A percentile compares a stretch with the other conserved stretches of the same genome.
Conservation (phyloP, 2,888 invertebrate genomes). For the Tetropium fuscum region DNA sequence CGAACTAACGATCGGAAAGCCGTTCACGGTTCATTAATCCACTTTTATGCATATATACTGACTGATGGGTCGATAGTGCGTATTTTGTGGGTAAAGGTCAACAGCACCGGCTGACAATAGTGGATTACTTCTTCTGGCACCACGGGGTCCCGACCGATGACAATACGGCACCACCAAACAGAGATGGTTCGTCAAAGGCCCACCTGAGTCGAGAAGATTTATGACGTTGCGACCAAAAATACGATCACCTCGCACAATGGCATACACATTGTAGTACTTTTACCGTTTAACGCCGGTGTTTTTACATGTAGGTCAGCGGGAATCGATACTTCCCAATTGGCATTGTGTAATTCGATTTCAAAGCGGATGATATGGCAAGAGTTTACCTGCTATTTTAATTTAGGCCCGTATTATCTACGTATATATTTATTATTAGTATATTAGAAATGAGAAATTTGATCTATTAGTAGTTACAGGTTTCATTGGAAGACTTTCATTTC, state of each 20-base stretch:
- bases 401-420: too few species aligned
- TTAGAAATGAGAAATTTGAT: too few species aligned
- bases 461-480: too few species aligned
- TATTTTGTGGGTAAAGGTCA: constrained; percentile 16
- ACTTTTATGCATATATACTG: background rate
- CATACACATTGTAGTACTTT: background rate
- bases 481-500: too few species aligned
- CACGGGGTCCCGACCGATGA: constrained; percentile 44
- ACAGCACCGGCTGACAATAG: constrained; percentile 36
- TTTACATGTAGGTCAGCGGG: background rate
- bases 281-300: background rate
- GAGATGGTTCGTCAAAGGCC: constrained; percentile 31
- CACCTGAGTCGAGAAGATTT: constrained; percentile 36
- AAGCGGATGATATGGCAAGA: too few species aligned
- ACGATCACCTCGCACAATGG: background rate
- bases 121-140: constrained; percentile 46
- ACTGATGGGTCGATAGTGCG: constrained; percentile 8
- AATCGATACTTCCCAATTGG: too few species aligned
- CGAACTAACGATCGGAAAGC: background rate
- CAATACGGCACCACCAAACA: constrained; percentile 36
- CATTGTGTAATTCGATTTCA: too few species aligned
- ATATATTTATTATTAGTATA: too few species aligned
- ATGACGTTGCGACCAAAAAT: constrained; percentile 8
- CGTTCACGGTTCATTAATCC: constrained; percentile 11
- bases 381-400: too few species aligned